A percentile compares a stretch with the other conserved stretches of the same genome.
These are phyloP conservation scores for Pangasius krempfi DNA, from an alignment of 2,797 vertebrate genomes.

Conservation along the genomic window DNA sequence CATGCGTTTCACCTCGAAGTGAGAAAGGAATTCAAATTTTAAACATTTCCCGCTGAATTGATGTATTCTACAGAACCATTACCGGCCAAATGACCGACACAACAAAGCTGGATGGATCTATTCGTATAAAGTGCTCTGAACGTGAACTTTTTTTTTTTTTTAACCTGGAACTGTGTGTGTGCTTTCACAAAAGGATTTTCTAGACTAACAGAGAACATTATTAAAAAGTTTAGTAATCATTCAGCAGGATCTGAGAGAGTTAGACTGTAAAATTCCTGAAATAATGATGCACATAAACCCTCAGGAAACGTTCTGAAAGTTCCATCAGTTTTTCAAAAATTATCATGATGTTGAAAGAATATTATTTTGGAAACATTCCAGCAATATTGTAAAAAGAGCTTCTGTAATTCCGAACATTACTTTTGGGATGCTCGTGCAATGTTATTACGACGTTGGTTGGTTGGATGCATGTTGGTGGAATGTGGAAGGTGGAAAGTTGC, in stretches of 20 bases:
- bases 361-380: neutral
- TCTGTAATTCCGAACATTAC: neutral
- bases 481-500: too few species aligned
- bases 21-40: conserved; percentile 22
- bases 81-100: neutral
- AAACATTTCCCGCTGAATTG: conserved; percentile 24
- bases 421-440: neutral
- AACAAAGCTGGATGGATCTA: neutral
- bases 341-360: neutral
- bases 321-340: neutral
- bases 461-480: neutral
- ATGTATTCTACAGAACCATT: neutral
- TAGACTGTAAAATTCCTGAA: neutral
- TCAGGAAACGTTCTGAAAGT: neutral
- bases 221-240: neutral
- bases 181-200: neutral
- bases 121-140: neutral
- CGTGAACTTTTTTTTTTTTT: neutral
- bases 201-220: neutral
- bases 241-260: neutral
- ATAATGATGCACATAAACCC: neutral
- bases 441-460: too few species aligned
- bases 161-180: neutral
- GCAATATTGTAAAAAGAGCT: neutral
- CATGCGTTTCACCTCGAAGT: conserved; percentile 26